Evolutionary conservation across 2,113 vertebrate species (phyloP).

Genomic region (Syngnathus floridae): DNA sequence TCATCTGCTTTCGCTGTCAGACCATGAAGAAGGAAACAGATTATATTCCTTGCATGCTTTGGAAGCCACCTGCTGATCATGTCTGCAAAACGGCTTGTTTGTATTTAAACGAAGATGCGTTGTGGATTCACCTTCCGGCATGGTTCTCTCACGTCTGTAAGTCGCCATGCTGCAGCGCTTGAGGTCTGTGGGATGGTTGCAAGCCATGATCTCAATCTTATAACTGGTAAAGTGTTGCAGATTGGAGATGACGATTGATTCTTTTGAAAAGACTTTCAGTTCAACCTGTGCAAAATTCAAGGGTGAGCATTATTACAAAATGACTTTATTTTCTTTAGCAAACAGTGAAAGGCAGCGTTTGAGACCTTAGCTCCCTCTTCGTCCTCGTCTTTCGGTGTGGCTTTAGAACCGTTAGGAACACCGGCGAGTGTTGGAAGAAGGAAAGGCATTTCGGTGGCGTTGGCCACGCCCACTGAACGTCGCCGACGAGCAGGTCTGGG

Average conservation of each 20-base stretch:
- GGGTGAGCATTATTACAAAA: background rate
- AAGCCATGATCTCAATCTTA: constrained; percentile 93
- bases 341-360: background rate
- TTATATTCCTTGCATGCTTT: background rate
- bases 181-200: constrained; percentile 77
- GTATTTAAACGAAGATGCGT: background rate
- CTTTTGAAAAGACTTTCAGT: constrained; percentile 78
- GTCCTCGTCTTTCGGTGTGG: constrained; percentile 43
- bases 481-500: constrained; percentile 79
- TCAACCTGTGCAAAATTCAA: constrained; percentile 57
- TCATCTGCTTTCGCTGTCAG: constrained; percentile 85
- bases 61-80: background rate
- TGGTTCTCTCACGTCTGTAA: constrained; percentile 87
- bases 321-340: background rate
- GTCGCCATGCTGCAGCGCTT: constrained; percentile 82
- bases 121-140: constrained; percentile 86
- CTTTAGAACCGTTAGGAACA: constrained; percentile 57
- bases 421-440: constrained; percentile 52
- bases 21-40: background rate
- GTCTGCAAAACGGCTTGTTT: background rate
- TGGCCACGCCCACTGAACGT: constrained; percentile 76
- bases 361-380: constrained; percentile 67
- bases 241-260: constrained; percentile 85
- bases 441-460: constrained; percentile 58
- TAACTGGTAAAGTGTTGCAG: constrained; percentile 93